These are phyloP conservation scores for Bombus waltoni DNA, from an alignment of 1,140 invertebrate genomes.

Conservation along the genomic window DNA sequence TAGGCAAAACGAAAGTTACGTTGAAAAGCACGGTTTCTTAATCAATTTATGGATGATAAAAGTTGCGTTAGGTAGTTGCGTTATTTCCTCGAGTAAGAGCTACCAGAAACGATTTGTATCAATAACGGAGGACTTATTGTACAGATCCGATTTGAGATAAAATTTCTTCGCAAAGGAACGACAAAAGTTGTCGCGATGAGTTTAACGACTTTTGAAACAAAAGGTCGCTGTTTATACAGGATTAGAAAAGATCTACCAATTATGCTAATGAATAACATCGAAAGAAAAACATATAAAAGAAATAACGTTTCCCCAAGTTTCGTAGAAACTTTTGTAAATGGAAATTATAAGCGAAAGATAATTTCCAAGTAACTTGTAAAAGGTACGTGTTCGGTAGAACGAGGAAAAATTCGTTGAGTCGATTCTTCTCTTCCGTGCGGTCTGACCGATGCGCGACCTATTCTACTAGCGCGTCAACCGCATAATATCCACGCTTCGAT, in stretches of 20 bases:
- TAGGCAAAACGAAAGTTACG: too few relatives aligned
- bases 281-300: background rate
- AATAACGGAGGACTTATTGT: background rate
- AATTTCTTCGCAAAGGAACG: slow-evolving; percentile 36
- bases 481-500: background rate
- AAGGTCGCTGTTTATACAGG: background rate
- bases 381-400: background rate
- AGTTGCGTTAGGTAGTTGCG: too few relatives aligned
- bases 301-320: too few relatives aligned
- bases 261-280: background rate
- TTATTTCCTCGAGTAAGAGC: background rate
- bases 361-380: background rate
- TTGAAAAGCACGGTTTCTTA: too few relatives aligned
- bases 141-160: background rate
- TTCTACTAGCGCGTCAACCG: background rate
- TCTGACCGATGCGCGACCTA: background rate
- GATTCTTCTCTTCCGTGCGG: background rate
- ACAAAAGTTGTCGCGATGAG: background rate
- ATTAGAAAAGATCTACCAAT: background rate
- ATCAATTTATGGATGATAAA: too few relatives aligned
- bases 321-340: background rate
- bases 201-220: background rate
- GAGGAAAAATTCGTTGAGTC: background rate
- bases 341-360: background rate
- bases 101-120: background rate